Evolutionary conservation across 1,140 invertebrate species (phyloP).

Genomic region (Pinna nobilis): DNA sequence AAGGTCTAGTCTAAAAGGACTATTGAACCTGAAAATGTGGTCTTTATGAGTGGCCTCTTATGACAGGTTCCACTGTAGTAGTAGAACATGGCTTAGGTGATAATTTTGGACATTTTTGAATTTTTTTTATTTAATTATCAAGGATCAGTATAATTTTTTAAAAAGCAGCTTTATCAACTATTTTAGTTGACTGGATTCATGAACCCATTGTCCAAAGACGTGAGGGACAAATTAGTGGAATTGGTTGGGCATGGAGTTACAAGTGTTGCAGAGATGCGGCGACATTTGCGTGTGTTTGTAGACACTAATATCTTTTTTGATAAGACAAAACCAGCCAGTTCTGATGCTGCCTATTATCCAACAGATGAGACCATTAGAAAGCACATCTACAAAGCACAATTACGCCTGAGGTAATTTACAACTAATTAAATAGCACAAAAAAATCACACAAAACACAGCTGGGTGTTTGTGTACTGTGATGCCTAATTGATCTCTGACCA

Average conservation of each 20-base stretch:
- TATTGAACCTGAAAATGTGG: too few species aligned
- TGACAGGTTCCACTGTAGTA: too few species aligned
- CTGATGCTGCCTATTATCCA: constrained; percentile 30
- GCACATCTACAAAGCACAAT: constrained; percentile 26
- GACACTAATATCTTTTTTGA: constrained; percentile 9
- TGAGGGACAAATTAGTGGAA: constrained; percentile 19
- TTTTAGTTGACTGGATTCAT: constrained; percentile 35
- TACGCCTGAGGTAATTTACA: constrained; percentile 19
- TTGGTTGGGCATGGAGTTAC: constrained; percentile 26
- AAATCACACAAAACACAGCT: too few species aligned
- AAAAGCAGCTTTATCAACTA: not conserved
- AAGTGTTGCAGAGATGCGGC: constrained; percentile 28
- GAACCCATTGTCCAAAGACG: constrained; percentile 26
- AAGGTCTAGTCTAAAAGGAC: too few species aligned
- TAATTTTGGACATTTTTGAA: not conserved
- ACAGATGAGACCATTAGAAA: constrained; percentile 28
- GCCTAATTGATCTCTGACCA: too few species aligned
- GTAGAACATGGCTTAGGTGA: not conserved
- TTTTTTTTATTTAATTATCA: too few species aligned
- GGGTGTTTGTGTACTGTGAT: too few species aligned
- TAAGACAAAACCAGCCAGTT: not conserved
- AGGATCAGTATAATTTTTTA: not conserved
- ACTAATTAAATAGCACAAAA: too few species aligned
- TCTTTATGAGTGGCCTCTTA: too few species aligned
- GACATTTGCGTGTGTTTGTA: constrained; percentile 31